Evolutionary conservation across 2,797 vertebrate species (phyloP).

Genomic region (Anguilla pacifica): DNA sequence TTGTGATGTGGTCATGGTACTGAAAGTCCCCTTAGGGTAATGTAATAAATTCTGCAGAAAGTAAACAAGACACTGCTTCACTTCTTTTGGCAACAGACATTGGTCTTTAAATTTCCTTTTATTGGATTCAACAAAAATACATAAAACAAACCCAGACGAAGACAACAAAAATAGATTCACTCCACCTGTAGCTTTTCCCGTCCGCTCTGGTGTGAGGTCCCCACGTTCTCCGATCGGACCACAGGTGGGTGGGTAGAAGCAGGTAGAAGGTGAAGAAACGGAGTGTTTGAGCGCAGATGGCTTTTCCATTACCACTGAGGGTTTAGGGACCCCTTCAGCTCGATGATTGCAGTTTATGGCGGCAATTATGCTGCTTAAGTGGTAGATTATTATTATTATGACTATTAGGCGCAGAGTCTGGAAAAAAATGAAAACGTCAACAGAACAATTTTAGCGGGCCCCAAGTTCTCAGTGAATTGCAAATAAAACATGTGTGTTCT

Average conservation of each 20-base stretch:
- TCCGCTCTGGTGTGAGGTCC: constrained; percentile 33
- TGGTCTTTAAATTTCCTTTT: constrained; percentile 42
- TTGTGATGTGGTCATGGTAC: constrained; percentile 45
- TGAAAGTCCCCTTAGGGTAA: constrained; percentile 27
- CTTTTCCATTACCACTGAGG: neutral
- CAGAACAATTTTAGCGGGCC: constrained; percentile 8
- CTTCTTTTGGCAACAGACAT: constrained; percentile 44
- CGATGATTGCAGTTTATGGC: constrained; percentile 45
- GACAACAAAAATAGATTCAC: constrained; percentile 42
- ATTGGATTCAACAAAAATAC: constrained; percentile 20
- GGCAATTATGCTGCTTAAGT: constrained; percentile 52
- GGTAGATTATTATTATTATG: constrained; percentile 43
- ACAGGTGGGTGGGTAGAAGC: neutral
- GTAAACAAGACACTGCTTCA: constrained; percentile 34
- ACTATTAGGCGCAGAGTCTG: constrained; percentile 46
- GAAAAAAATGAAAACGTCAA: constrained; percentile 47
- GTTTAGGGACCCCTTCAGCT: neutral
- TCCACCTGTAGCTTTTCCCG: constrained; percentile 65
- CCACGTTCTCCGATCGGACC: neutral
- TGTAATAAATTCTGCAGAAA: constrained; percentile 35
- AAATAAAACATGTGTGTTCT: neutral
- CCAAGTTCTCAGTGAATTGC: neutral
- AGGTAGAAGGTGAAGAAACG: neutral
- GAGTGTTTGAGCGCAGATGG: neutral
- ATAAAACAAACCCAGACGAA: neutral